Evolutionary conservation across 2,113 vertebrate species (phyloP), one percentile per base, ranked within the genome.

Genomic region (Rynchops niger): DNA sequence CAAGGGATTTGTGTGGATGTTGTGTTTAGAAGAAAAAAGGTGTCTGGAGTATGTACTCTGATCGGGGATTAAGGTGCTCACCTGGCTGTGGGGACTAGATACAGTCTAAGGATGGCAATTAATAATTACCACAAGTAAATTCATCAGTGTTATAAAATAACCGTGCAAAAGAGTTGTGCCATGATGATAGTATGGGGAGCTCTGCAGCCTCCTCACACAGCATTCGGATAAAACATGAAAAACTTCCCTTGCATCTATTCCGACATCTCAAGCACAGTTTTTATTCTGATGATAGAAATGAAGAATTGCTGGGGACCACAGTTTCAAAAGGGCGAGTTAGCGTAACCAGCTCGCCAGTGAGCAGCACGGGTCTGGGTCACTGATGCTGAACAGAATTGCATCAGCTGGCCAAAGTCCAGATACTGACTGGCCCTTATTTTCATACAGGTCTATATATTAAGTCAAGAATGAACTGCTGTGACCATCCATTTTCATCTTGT

Each of bases 331-430:
- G 27, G 11, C 1, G 4, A 65, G 5, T 50, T 11, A 25, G 27
- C 17, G 17, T 7, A 20, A 67, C 12, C 56, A 65, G 16, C 9
- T 55, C 0, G 0, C 15, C 8, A 11, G 65, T 0, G 4, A 89
- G 34, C 23, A 81, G 43, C 30, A 27, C 13, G 58, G 58, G 42
- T 18, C 32, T 59, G 66, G 13, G 66, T 21, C 70, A 29, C 29
- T 63, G 52, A 14, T 0, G 2, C 50, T 29, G 38, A 80, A 43
- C 6, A 79, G 26, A 94, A 23, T 18, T 72, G 3, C 58, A 56
- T 15, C 53, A 72, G 7, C 30, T 86, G 80, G 49, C 21, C 56
- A 30, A 80, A 65, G 32, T 38, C 67, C 62, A 73, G 29, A 11
- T 26, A 9, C 40, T 47, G 25, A 27, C 22, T 49, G 22, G 32